These are phyloP conservation scores for Heteractis magnifica DNA, from an alignment of 92 coral and sea anemone genomes.

Conservation along the genomic window DNA sequence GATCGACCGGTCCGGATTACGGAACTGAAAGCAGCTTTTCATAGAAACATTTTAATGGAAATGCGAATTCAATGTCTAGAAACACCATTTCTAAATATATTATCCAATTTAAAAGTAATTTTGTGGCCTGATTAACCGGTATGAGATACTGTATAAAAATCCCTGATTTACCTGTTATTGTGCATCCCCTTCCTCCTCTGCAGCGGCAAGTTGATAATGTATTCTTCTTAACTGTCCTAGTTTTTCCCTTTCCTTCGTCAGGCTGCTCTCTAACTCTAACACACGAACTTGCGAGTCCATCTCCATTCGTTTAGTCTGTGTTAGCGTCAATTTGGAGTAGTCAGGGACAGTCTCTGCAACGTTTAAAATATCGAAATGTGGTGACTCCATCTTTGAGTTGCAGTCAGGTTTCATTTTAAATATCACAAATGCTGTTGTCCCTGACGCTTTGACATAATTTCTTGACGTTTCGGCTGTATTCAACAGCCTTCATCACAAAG, in stretches of 20 bases:
- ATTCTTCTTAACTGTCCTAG: constrained; percentile 88
- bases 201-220: constrained; percentile 94
- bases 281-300: constrained; percentile 99
- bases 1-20: no score
- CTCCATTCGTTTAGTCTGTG: constrained; percentile 91
- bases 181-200: constrained; percentile 61
- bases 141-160: background rate
- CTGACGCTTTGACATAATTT: no score
- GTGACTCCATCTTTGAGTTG: background rate
- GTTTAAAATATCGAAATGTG: background rate
- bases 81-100: no score
- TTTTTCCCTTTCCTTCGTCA: constrained; percentile 86
- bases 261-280: constrained; percentile 84
- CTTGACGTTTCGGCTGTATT: no score
- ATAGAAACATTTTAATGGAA: no score
- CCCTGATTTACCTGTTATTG: constrained; percentile 14
- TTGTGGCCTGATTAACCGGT: background rate
- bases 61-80: no score
- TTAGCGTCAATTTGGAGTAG: constrained; percentile 86
- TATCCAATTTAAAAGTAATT: no score
- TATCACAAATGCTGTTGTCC: no score
- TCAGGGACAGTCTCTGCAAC: constrained; percentile 88
- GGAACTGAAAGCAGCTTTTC: no score
- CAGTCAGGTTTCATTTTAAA: background rate
- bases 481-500: no score